Percentiles rank a stretch among this genome's conserved stretches.
phyloP scores from a whole-genome alignment of 2,113 vertebrate species.

The Hydrochoerus hydrochaeris region DNA sequence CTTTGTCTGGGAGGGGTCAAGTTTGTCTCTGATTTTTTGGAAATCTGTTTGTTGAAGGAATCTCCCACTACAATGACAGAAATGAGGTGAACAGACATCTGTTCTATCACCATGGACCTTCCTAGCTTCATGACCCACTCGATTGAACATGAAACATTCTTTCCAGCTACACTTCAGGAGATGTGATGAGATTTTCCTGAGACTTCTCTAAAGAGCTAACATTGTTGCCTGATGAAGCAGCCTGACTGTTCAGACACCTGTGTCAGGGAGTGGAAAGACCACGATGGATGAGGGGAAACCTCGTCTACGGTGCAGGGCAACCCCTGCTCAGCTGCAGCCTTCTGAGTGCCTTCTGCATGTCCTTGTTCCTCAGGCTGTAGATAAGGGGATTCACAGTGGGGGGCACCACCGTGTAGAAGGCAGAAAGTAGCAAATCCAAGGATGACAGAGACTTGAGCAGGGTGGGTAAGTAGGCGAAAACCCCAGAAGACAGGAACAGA shows the following conservation, averaged over 20 bases:
- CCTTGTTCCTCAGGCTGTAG: constrained; percentile 25
- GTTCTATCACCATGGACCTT: too few relatives aligned
- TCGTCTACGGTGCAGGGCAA: background rate
- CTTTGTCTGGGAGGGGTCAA: background rate
- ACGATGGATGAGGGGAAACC: background rate
- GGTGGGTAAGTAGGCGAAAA: constrained; percentile 48
- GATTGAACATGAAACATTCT: background rate
- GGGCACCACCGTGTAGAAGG: constrained; percentile 54
- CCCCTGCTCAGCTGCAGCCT: background rate
- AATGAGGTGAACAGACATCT: background rate
- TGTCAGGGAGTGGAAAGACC: background rate
- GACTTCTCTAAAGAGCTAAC: background rate
- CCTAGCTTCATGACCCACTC: too few relatives aligned
- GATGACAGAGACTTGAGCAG: constrained; percentile 2
- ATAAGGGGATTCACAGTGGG: constrained; percentile 38
- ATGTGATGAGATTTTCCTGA: background rate
- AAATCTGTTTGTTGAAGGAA: too few relatives aligned
- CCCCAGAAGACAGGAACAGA: constrained; percentile 1
- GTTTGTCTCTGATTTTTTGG: background rate
- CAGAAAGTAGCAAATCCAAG: background rate
- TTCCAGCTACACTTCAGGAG: background rate
- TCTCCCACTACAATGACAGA: background rate
- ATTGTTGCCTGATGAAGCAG: background rate
- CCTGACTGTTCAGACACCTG: background rate
- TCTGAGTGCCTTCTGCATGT: background rate